Conservation (phyloP, 2,113 vertebrate genomes). For the Rhadina sibilatrix region DNA sequence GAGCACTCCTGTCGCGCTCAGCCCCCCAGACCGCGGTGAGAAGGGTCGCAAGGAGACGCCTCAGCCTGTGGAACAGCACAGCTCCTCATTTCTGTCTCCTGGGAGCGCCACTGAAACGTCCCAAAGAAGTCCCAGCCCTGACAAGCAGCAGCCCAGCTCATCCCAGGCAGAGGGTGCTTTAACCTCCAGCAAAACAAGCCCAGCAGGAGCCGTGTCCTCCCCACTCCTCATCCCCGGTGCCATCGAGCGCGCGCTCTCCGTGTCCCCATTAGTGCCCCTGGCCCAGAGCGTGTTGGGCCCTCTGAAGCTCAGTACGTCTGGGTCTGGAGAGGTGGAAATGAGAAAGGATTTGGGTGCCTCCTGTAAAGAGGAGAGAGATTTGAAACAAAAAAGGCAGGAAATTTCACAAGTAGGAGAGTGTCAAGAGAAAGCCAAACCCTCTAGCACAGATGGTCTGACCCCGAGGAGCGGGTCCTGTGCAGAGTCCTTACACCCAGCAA, state of each 20-base stretch:
- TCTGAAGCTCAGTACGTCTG: constrained; percentile 70
- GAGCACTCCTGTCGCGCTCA: background rate
- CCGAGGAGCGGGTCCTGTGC: background rate
- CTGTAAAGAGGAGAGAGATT: constrained; percentile 58
- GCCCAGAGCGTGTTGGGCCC: constrained; percentile 80
- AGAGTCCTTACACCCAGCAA: background rate
- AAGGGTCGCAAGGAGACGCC: background rate
- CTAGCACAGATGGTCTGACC: background rate
- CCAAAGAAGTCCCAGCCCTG: background rate
- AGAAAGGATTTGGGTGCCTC: constrained; percentile 55
- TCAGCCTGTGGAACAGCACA: constrained; percentile 1
- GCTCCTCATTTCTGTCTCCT: background rate
- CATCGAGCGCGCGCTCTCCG: constrained; percentile 47
- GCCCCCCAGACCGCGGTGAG: background rate
- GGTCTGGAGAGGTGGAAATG: constrained; percentile 62
- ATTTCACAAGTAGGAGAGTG: background rate
- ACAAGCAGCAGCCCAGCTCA: constrained; percentile 18
- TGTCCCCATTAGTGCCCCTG: constrained; percentile 70
- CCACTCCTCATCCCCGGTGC: background rate
- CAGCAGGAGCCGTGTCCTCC: background rate
- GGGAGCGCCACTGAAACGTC: background rate
- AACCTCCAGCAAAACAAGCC: constrained; percentile 54
- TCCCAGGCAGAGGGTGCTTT: constrained; percentile 50
- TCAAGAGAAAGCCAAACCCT: constrained; percentile 28
- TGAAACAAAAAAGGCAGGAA: constrained; percentile 48